These are phyloP conservation scores for Poeciliopsis retropinna DNA, from an alignment of 2,113 vertebrate species.

Conservation along the genomic window DNA sequence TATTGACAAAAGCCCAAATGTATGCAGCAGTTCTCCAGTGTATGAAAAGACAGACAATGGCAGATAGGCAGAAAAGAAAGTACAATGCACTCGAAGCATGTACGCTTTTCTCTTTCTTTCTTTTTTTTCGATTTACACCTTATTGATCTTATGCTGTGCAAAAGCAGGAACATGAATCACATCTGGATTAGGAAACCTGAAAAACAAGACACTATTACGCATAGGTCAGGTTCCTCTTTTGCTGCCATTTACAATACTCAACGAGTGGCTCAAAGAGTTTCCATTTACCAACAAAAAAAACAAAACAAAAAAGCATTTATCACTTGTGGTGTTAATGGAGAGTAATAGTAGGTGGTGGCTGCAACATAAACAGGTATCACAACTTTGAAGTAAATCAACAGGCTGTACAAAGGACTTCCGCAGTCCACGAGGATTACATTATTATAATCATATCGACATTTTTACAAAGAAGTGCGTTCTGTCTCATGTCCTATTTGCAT, in stretches of 20 bases:
- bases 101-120: constrained; percentile 1
- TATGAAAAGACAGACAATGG: constrained; percentile 32
- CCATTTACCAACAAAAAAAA: too few species aligned
- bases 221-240: constrained; percentile 29
- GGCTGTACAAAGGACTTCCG: too few species aligned
- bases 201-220: constrained; percentile 23
- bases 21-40: constrained; percentile 38
- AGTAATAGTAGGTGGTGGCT: not conserved
- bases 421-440: too few species aligned
- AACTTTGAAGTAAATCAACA: not conserved
- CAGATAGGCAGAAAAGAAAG: constrained; percentile 11
- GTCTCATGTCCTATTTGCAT: not conserved
- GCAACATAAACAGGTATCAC: not conserved
- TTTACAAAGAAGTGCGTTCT: not conserved
- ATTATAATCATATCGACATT: too few species aligned
- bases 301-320: too few species aligned
- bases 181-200: constrained; percentile 9
- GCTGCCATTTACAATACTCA: constrained; percentile 6
- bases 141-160: not conserved
- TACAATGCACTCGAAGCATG: constrained; percentile 8
- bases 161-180: constrained; percentile 4
- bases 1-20: constrained; percentile 41
- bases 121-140: not conserved
- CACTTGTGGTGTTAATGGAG: too few species aligned
- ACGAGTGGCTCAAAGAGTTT: constrained; percentile 39